Conservation (phyloP, 1,140 invertebrate species). For the Pseudomyrmex sp. region DNA sequence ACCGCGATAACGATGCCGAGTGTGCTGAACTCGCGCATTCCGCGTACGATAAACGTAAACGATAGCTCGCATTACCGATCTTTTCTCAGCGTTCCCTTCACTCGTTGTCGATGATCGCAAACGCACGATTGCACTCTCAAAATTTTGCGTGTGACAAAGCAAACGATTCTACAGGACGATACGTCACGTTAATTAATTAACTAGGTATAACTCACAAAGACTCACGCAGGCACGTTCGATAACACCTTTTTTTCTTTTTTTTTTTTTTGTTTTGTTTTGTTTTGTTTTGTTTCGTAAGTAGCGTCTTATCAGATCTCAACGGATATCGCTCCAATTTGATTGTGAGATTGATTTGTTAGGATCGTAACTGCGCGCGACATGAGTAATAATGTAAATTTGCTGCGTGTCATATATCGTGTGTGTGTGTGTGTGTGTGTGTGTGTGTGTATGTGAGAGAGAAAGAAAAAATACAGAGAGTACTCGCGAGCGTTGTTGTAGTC, state of each 20-base stretch:
- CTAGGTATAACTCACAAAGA: not conserved
- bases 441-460: slow-evolving; percentile 1
- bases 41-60: not conserved
- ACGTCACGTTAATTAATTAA: slow-evolving; percentile 20
- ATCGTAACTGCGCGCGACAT: not conserved
- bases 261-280: too few relatives aligned
- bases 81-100: not conserved
- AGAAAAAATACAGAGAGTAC: slow-evolving; percentile 39
- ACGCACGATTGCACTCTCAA: not conserved
- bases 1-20: slow-evolving; percentile 1
- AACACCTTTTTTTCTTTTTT: not conserved
- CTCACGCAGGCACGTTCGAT: slow-evolving; percentile 13
- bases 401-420: not conserved
- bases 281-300: not conserved
- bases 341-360: not conserved
- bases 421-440: not conserved
- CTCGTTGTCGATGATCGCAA: slow-evolving; percentile 2
- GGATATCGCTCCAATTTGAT: too few relatives aligned
- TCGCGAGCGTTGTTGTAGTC: slow-evolving; percentile 79
- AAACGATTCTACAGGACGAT: not conserved
- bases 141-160: not conserved
- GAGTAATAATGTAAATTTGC: not conserved
- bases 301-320: not conserved
- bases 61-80: slow-evolving; percentile 5
- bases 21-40: slow-evolving; percentile 38